Evolutionary conservation across 1,140 invertebrate genomes (phyloP).

Genomic region (Drosophila neocordata): DNA sequence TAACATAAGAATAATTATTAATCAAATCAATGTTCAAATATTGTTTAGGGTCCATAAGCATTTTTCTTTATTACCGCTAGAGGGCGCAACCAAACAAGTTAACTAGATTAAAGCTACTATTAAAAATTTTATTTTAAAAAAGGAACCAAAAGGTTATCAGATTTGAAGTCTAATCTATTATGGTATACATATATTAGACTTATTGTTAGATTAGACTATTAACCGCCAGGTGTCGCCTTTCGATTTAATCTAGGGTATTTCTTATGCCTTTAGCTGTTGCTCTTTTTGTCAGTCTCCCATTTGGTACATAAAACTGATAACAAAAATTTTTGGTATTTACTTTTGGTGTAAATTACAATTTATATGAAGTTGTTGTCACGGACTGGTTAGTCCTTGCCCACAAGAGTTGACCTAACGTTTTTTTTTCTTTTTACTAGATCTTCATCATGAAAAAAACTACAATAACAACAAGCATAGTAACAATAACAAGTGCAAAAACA

Average conservation of each 20-base stretch:
- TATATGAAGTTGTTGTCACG: constrained; percentile 12
- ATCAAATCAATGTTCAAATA: too few species aligned
- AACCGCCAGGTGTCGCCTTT: not conserved
- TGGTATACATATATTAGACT: too few species aligned
- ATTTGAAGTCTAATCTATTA: too few species aligned
- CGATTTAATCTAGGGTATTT: not conserved
- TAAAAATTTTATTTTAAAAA: too few species aligned
- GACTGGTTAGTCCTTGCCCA: constrained; percentile 21
- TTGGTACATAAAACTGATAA: constrained; percentile 5
- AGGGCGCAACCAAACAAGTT: too few species aligned
- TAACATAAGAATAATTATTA: too few species aligned
- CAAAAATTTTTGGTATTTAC: constrained; percentile 7
- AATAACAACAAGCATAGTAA: not conserved
- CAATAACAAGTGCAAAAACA: not conserved
- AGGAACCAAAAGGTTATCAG: too few species aligned
- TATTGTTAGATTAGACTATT: too few species aligned
- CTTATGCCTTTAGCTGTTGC: not conserved
- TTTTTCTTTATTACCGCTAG: too few species aligned
- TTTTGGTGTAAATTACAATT: not conserved
- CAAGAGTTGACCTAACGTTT: not conserved
- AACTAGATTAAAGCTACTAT: too few species aligned
- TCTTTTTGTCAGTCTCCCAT: not conserved
- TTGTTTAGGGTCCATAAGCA: too few species aligned
- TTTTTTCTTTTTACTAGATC: constrained; percentile 18
- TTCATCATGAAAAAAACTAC: not conserved